These are phyloP conservation scores for Papilio polytes DNA, from an alignment of 1,140 invertebrate genomes.

Conservation along the genomic window DNA sequence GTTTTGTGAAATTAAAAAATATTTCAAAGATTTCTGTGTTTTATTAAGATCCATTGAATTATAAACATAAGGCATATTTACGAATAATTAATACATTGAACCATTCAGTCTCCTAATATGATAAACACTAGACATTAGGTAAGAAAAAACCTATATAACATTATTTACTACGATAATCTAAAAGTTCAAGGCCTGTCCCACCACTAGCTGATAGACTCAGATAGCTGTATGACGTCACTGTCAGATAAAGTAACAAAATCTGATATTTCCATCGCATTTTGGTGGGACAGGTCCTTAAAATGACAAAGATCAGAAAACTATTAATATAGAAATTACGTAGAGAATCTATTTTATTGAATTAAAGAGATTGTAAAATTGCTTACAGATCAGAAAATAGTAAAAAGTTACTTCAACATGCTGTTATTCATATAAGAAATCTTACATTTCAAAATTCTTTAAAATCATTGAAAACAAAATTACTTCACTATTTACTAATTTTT, in stretches of 20 bases:
- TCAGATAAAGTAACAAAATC: too few species aligned
- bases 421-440: background rate
- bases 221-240: too few species aligned
- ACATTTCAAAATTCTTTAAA: background rate
- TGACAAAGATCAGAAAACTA: conserved; percentile 5
- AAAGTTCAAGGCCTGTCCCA: background rate
- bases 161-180: conserved; percentile 24
- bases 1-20: background rate
- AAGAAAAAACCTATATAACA: conserved; percentile 38
- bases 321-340: background rate
- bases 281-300: background rate
- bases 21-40: conserved; percentile 50
- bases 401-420: too few species aligned
- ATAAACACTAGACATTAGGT: conserved; percentile 49
- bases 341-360: background rate
- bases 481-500: background rate
- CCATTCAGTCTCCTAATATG: conserved; percentile 78
- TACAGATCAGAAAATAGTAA: background rate
- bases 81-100: conserved; percentile 53
- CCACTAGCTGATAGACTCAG: too few species aligned
- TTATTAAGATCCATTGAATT: conserved; percentile 78
- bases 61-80: conserved; percentile 64
- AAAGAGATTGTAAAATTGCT: background rate
- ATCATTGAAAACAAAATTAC: background rate
- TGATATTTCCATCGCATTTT: too few species aligned